Evolutionary conservation across 2,888 invertebrate genomes (phyloP), one percentile per base, ranked within the genome.

Genomic region (Cheilosia impressa): DNA sequence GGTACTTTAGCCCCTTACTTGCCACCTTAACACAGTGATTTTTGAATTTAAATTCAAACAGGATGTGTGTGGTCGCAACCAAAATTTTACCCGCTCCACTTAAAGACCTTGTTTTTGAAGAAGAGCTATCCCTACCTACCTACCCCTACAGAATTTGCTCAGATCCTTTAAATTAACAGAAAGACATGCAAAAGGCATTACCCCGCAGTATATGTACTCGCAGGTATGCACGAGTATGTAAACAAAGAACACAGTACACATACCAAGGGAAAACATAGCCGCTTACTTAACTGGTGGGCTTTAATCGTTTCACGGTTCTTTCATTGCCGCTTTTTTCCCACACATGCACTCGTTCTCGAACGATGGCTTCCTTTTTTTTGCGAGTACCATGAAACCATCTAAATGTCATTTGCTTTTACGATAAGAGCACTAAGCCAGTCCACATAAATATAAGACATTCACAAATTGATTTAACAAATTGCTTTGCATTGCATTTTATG

Each of bases 301-400:
- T 71, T 77, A 77, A 77, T 82, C 71, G 77, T 66, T 81, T 45
- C 69, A 50, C 43, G 57, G 27, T 58, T 31, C 24, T 6, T 62
- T 53, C 17, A 47, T 24, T 65, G 57, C 63, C 47, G 62, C 52
- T 76, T 47, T 58, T 63, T 69, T 63, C 57, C 10, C 34, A 57
- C 27, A 43, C 31, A 65, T 69, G 43, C 43, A 31, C 31, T 31
- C 31, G 31, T 31, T 31, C 2, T 31, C 9, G 31, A 1, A 52
- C 19, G 65, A 81, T 71, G 82, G 82, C 82, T 82, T 82, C 82
- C 43, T 7, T 7, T 27, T 27, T 71, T 50, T 45, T 71, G 55
- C 19, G 3, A 52, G 69, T 22, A 13, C 55, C 31, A 13, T 27
- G 77, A 82, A 82, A 66, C 82, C 82, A 31, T 66, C 22, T 62